Evolutionary conservation across 2,888 invertebrate genomes (phyloP).

Genomic region (Stenchaetothrips biformis): DNA sequence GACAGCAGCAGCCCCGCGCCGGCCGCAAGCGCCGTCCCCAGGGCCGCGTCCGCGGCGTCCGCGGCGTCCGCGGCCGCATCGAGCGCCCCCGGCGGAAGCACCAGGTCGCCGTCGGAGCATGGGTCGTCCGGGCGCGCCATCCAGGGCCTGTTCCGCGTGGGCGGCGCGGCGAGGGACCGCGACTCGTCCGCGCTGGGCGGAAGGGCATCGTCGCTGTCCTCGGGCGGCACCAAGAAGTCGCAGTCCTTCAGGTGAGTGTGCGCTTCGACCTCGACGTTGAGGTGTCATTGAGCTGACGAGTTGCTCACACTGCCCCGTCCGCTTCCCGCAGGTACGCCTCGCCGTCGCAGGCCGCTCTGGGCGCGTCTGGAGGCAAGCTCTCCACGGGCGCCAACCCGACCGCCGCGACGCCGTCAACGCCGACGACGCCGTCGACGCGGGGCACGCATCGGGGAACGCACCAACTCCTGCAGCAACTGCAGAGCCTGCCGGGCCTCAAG

Average conservation of each 20-base stretch:
- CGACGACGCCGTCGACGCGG: background rate
- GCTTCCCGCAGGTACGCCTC: background rate
- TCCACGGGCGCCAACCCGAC: background rate
- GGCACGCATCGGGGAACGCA: slow-evolving; percentile 3
- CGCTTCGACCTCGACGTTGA: background rate
- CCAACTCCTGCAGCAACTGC: slow-evolving; percentile 44
- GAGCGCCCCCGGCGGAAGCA: background rate
- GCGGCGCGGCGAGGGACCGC: background rate
- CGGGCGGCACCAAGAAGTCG: slow-evolving; percentile 10
- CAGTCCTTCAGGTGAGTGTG: slow-evolving; percentile 2
- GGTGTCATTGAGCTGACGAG: too few relatives aligned
- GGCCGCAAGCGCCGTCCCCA: background rate
- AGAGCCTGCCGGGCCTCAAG: slow-evolving; percentile 44
- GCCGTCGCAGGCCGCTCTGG: background rate
- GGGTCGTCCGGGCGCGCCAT: background rate
- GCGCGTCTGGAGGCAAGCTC: background rate
- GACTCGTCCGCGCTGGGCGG: background rate
- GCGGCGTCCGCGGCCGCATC: background rate
- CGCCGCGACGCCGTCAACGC: background rate
- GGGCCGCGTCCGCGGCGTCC: too few relatives aligned
- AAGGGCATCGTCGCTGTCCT: background rate
- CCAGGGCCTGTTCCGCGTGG: background rate
- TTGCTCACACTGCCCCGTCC: background rate
- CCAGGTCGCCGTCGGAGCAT: slow-evolving; percentile 8
- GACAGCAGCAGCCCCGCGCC: background rate